Base-by-base conservation (phyloP, 2,113 vertebrate genomes). In the Alexandromys fortis region DNA sequence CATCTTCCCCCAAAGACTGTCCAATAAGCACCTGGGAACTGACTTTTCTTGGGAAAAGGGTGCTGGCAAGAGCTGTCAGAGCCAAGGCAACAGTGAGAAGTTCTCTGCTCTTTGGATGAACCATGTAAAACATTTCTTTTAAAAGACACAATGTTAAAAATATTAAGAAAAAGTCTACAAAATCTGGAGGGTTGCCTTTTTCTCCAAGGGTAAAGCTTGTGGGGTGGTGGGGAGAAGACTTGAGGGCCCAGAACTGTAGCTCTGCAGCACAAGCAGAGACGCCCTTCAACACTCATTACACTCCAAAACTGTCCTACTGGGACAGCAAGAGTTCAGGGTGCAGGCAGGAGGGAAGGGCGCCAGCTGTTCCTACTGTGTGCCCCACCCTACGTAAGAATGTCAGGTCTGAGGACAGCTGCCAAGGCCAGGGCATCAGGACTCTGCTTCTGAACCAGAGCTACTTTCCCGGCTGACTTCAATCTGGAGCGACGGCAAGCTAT, bases 381-480 rank as follows among this genome's bases (percentile, higher is more conserved):
- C 98, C 98, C 81, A 8, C 70, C 92, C 86, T 94, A 97, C 14
- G 3, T 14, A 75, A 95, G 88, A 89, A 82, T 70, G 94, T 94
- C 96, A 83, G 4, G 35, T 67, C 95, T 94, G 83, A 94, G 94
- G 97, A 70, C 85, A 17, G 86, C 97, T 89, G 93, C 90, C 70
- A 16, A 26, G 21, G 92, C n/a, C 93, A 70, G 93, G 28, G n/a
- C 76, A 98, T 99, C 99, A 99, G 78, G 99, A 99, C 93, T 99
- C 99, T 0, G 99, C 99, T 94, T 99, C 99, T 1, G 99, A 99
- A 61, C 98, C 99, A 28, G 99, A 99, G 97, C 99, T 99, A 99
- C 99, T 99, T 97, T 99, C 99, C 52, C 99, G 98, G 98, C 99
- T 99, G 98, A 99, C 99, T 98, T 99, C 99, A 17, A 99, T 99